phyloP scores from a whole-genome alignment of 2,888 invertebrate genomes.

The Patella caerulea region DNA sequence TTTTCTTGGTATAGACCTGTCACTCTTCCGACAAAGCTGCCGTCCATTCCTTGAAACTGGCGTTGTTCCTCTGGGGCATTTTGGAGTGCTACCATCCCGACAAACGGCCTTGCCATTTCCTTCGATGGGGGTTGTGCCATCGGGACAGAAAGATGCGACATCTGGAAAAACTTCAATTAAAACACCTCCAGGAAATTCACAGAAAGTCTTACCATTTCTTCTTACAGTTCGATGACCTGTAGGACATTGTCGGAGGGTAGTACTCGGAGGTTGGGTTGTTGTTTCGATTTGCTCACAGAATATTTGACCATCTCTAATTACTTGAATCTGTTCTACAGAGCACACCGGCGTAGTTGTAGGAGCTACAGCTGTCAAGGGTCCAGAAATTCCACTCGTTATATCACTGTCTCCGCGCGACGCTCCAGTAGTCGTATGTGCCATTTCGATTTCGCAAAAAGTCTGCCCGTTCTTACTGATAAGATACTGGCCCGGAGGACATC shows the following conservation, averaged over 20 bases:
- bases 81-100: neutral
- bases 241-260: constrained; percentile 25
- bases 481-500: too few relatives aligned
- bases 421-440: neutral
- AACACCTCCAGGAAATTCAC: neutral
- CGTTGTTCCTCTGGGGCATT: neutral
- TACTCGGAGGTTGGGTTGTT: constrained; percentile 13
- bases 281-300: constrained; percentile 21
- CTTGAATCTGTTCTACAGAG: constrained; percentile 27
- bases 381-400: neutral
- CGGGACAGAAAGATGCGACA: neutral
- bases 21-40: neutral
- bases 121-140: neutral
- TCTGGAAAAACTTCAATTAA: neutral
- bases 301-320: constrained; percentile 19
- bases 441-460: too few relatives aligned
- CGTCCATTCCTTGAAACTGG: neutral
- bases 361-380: neutral
- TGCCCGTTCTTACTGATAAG: too few relatives aligned
- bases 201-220: constrained; percentile 17
- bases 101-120: neutral
- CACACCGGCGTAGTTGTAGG: constrained; percentile 19
- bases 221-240: constrained; percentile 22
- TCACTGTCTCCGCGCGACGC: neutral
- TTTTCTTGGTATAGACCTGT: neutral